Base-by-base conservation (phyloP, 30 jellyfish, hydroid and myxozoan genomes). In the Sanderia malayensis region DNA sequence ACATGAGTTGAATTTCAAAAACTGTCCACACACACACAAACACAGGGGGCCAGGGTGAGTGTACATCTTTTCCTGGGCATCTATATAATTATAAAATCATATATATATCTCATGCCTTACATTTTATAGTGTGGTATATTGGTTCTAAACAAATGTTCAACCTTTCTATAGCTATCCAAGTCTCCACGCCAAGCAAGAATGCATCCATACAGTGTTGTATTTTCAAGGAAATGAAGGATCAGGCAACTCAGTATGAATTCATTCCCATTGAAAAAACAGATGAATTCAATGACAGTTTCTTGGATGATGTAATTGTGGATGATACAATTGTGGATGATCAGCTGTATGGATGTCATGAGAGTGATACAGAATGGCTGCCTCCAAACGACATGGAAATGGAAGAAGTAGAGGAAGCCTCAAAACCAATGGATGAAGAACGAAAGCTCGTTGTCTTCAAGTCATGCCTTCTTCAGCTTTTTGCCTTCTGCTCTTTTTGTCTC, bases 391-490 rank as follows among this genome's bases (percentile, higher is more conserved):
- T 6, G 15, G 15, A 6, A 15, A 41, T 41, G 15, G 55, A 41
- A 41, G 15, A 41, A 15, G 55, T 6, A 6, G 65, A 66, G 44
- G 61, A 66, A 29, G 21, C 24, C n/a, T 61, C 28, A 2, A 25
- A 6, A 6, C 15, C 55, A 15, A 8, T 6, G 15, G 55, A 33
- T 53, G 59, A 66, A 23, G 78, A 66, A 18, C 4, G 71, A 46
- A 53, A 70, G 46, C 31, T 23, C 46, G 18, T 46, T 18, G 70
- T 70, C 0, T 70, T 29, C 46, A 55, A 70, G 25, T 53, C 58
- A 4, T 41, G 49, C 55, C 17, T 70, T 8, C 55, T n/a, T 19
- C 71, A 70, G 46, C 70, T 70, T 28, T 52, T 53, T 52, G 28
- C 44, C 0, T 2, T n/a, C 0, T 70, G 69, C 3, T 22, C 23